Conservation (phyloP, 2,113 vertebrate genomes). For the Paramisgurnus dabryanus region DNA sequence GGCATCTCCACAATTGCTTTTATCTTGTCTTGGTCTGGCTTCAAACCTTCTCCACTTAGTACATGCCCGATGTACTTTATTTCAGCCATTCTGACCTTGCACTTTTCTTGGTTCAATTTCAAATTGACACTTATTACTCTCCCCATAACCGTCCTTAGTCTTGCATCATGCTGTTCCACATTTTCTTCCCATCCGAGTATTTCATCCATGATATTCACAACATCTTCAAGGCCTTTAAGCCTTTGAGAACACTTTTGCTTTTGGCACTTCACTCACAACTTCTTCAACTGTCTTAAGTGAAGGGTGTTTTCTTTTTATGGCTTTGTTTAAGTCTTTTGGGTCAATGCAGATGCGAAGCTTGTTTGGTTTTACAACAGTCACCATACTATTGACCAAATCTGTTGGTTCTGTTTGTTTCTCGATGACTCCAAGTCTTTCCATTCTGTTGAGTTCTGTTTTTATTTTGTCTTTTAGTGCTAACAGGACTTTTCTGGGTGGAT, state of each 20-base stretch:
- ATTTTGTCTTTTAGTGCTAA: too few relatives aligned
- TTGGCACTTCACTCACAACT: conserved; percentile 17
- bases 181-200: neutral
- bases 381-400: neutral
- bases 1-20: too few relatives aligned
- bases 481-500: too few relatives aligned
- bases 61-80: too few relatives aligned
- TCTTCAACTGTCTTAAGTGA: conserved; percentile 5
- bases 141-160: neutral
- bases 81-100: neutral
- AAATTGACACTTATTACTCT: neutral
- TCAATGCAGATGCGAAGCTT: conserved; percentile 22
- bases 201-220: neutral
- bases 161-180: neutral
- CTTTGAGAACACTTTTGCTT: conserved; percentile 17
- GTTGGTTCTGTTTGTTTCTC: too few relatives aligned
- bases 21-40: too few relatives aligned
- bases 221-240: neutral
- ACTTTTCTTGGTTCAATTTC: neutral
- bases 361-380: conserved; percentile 16
- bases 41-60: too few relatives aligned
- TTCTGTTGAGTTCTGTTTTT: too few relatives aligned
- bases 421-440: too few relatives aligned
- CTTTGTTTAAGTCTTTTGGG: conserved; percentile 30
- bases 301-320: conserved; percentile 23